Evolutionary conservation across 2,888 invertebrate genomes (phyloP).

Genomic region (Erpobdella octoculata): DNA sequence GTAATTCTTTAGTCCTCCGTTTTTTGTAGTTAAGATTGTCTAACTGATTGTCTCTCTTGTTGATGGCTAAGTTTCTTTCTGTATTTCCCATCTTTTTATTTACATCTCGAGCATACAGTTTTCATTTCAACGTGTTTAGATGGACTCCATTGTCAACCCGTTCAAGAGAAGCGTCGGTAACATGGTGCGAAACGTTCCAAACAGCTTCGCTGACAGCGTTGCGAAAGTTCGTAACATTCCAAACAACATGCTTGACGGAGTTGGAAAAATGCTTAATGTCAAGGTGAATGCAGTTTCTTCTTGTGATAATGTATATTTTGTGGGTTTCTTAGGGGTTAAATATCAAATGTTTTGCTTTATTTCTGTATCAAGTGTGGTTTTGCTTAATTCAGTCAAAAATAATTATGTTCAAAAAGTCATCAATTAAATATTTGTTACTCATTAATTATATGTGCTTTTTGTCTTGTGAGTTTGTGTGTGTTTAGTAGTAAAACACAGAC

Average conservation of each 20-base stretch:
- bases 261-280: slow-evolving; percentile 44
- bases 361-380: background rate
- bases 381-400: background rate
- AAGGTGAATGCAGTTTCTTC: slow-evolving; percentile 27
- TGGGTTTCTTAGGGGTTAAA: background rate
- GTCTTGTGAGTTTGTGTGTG: too few species aligned
- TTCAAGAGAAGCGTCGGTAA: slow-evolving; percentile 65
- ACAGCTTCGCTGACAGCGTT: slow-evolving; percentile 74
- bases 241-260: slow-evolving; percentile 39
- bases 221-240: slow-evolving; percentile 57
- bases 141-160: slow-evolving; percentile 67
- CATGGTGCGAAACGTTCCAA: slow-evolving; percentile 77
- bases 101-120: too few species aligned
- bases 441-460: too few species aligned
- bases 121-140: too few species aligned
- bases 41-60: too few species aligned
- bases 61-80: too few species aligned
- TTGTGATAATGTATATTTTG: background rate
- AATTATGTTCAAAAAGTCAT: background rate
- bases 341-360: background rate
- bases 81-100: too few species aligned
- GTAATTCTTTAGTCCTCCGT: too few species aligned
- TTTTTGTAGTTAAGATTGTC: too few species aligned
- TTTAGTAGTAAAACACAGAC: too few species aligned
- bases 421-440: background rate